Conservation (phyloP, 2,113 vertebrate genomes). For the Psettodes erumei region DNA sequence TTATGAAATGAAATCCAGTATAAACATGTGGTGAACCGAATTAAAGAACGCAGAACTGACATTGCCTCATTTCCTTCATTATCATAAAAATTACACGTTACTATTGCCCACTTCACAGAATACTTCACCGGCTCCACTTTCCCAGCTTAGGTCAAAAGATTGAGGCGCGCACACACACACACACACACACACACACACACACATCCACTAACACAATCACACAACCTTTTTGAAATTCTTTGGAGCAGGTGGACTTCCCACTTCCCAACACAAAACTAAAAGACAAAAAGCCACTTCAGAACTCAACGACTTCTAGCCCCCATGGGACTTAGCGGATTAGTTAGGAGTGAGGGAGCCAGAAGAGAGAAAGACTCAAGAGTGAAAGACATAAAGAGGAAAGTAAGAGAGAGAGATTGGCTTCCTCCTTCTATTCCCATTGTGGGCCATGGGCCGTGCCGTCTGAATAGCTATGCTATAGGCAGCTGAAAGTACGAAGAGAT, state of each 20-base stretch:
- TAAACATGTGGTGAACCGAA: conserved; percentile 4
- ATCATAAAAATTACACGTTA: conserved; percentile 23
- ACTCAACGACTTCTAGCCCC: conserved; percentile 71
- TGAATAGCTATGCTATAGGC: conserved; percentile 86
- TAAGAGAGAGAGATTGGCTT: conserved; percentile 74
- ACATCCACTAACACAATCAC: conserved; percentile 7
- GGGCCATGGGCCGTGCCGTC: conserved; percentile 74
- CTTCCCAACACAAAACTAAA: conserved; percentile 72
- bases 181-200: conserved; percentile 2
- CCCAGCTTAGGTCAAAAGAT: conserved; percentile 27
- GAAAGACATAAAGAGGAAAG: conserved; percentile 75
- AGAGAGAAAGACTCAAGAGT: conserved; percentile 67
- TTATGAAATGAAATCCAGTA: too few relatives aligned
- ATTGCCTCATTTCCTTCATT: conserved; percentile 4
- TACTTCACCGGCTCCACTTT: conserved; percentile 41
- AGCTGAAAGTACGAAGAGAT: conserved; percentile 80
- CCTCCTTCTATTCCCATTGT: conserved; percentile 78
- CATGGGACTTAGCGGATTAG: conserved; percentile 79
- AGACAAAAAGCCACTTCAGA: conserved; percentile 80
- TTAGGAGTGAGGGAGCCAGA: conserved; percentile 69
- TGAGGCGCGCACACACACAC: neutral
- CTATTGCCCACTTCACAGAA: conserved; percentile 23
- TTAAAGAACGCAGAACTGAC: conserved; percentile 4
- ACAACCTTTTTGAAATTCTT: conserved; percentile 63
- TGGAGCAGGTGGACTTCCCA: conserved; percentile 78